Percentiles rank a stretch among this genome's conserved stretches.
Evolutionary conservation across 2,888 invertebrate species (phyloP).

Genomic region (Fragum fragum): DNA sequence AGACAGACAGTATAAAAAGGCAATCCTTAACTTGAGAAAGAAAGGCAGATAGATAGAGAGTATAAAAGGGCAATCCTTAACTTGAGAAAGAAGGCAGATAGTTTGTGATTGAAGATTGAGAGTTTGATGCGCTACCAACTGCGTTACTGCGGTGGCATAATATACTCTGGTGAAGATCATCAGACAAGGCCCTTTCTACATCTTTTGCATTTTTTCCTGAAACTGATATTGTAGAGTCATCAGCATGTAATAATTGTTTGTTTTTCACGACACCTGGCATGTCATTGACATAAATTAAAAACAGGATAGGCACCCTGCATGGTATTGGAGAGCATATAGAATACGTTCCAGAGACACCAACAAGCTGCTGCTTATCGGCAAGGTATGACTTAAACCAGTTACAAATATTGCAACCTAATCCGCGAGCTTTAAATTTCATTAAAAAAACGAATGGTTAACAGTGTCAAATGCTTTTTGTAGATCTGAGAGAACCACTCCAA

Average conservation of each 20-base stretch:
- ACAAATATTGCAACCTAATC: background rate
- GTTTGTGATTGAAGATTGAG: too few relatives aligned
- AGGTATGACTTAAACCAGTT: slow-evolving; percentile 1
- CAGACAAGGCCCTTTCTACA: background rate
- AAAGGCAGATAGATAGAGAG: too few relatives aligned
- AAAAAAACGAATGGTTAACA: slow-evolving; percentile 5
- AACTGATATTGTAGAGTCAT: slow-evolving; percentile 7
- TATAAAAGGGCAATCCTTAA: too few relatives aligned
- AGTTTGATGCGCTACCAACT: too few relatives aligned
- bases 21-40: too few relatives aligned
- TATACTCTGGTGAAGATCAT: too few relatives aligned
- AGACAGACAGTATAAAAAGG: too few relatives aligned
- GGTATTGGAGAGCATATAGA: background rate
- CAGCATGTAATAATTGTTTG: slow-evolving; percentile 15
- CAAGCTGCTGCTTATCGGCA: slow-evolving; percentile 18
- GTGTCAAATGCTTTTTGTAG: slow-evolving; percentile 10
- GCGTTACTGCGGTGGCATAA: too few relatives aligned
- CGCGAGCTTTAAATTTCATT: slow-evolving; percentile 6
- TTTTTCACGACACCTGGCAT: slow-evolving; percentile 19
- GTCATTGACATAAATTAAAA: slow-evolving; percentile 1
- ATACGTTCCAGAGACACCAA: slow-evolving; percentile 12
- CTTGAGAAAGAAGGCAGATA: too few relatives aligned
- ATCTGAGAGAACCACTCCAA: background rate
- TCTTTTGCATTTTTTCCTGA: background rate
- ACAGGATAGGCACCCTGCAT: slow-evolving; percentile 16